Evolutionary conservation across 2,797 vertebrate genomes (phyloP).

Genomic region (Perodicticus potto): DNA sequence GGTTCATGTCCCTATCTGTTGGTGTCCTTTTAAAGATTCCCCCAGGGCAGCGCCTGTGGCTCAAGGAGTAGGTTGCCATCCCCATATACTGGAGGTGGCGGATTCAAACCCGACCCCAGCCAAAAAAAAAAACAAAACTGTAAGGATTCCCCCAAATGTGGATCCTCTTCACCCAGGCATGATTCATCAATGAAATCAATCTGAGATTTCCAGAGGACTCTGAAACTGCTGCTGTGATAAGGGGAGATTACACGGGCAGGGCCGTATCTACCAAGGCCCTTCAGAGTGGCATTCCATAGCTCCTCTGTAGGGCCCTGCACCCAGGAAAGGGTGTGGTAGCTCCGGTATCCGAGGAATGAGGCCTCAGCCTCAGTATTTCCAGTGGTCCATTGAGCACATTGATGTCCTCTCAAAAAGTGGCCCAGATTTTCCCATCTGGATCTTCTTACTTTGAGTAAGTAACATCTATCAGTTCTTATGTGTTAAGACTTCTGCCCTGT

Average conservation of each 20-base stretch:
- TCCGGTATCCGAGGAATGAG: accelerated
- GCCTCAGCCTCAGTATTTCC: not conserved
- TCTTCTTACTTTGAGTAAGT: not conserved
- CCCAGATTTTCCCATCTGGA: not conserved
- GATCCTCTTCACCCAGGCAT: conserved; percentile 81
- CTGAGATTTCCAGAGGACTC: conserved; percentile 66
- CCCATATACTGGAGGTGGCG: too few species aligned
- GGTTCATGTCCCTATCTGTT: not conserved
- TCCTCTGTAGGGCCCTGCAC: not conserved
- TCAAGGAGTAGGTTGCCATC: too few species aligned
- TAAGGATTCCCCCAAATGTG: conserved; percentile 74
- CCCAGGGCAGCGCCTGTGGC: conserved; percentile 13
- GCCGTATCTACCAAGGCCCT: not conserved
- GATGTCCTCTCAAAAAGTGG: accelerated
- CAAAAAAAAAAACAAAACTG: too few species aligned
- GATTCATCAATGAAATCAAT: conserved; percentile 85
- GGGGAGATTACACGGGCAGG: not conserved
- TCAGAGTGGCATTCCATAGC: not conserved
- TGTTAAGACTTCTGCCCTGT: not conserved
- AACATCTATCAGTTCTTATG: accelerated
- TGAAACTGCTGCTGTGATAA: conserved; percentile 37
- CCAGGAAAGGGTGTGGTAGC: not conserved
- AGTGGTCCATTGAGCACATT: not conserved
- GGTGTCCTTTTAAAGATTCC: conserved; percentile 73
- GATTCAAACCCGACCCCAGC: too few species aligned